phyloP scores from a whole-genome alignment of 2,888 invertebrate species.

The Icerya purchasi region DNA sequence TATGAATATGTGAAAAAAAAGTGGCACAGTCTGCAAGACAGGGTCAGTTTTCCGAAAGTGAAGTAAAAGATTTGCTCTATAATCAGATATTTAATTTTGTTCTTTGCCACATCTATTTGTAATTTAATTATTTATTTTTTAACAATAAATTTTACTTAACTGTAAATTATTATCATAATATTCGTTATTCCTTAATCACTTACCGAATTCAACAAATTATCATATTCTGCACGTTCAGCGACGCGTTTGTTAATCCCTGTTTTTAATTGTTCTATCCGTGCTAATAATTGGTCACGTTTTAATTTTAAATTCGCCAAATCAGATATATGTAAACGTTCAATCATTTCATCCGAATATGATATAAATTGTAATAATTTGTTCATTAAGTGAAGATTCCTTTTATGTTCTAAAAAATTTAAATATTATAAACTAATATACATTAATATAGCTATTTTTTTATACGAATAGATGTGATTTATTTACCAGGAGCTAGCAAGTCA shows the following conservation, averaged over 20 bases:
- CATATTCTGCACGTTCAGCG: background rate
- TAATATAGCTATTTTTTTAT: no score
- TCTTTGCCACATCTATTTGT: no score
- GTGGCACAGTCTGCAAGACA: no score
- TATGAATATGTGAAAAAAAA: no score
- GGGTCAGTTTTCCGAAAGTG: no score
- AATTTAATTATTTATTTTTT: no score
- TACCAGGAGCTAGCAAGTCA: constrained; percentile 8
- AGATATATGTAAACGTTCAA: background rate
- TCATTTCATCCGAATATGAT: background rate
- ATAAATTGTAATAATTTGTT: background rate
- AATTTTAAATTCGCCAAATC: background rate
- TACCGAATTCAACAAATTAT: background rate
- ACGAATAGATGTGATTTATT: no score
- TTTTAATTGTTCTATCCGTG: background rate
- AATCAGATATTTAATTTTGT: no score
- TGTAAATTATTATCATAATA: no score
- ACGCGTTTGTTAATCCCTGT: background rate
- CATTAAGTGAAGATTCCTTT: background rate
- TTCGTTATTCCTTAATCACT: no score
- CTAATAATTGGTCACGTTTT: background rate
- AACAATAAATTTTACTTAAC: no score
- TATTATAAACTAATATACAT: background rate
- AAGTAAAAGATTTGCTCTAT: no score
- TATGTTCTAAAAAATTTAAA: background rate